Percentiles rank a stretch among this genome's conserved stretches.
Evolutionary conservation across 1,140 invertebrate species (phyloP).

Genomic region (Metopolophium dirhodum): DNA sequence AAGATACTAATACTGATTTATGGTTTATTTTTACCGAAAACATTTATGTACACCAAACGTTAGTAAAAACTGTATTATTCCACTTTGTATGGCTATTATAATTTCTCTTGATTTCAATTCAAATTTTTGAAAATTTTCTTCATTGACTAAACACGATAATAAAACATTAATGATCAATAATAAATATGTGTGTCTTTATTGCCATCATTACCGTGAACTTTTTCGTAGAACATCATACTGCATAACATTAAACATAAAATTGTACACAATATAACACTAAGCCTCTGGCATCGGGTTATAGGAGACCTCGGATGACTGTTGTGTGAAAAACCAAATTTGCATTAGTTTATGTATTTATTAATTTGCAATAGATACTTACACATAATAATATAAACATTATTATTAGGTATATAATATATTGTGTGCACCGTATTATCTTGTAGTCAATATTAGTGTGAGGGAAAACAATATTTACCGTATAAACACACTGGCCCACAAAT

Average conservation of each 20-base stretch:
- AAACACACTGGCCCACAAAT: constrained; percentile 56
- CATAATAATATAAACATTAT: background rate
- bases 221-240: constrained; percentile 58
- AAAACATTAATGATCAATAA: background rate
- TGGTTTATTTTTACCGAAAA: constrained; percentile 25
- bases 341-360: background rate
- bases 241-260: constrained; percentile 54
- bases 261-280: constrained; percentile 49
- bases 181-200: background rate
- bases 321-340: background rate
- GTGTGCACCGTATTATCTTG: background rate
- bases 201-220: background rate
- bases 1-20: background rate
- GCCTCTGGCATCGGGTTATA: constrained; percentile 55
- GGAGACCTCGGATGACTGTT: constrained; percentile 58
- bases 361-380: background rate
- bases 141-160: background rate
- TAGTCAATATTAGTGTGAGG: background rate
- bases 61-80: background rate
- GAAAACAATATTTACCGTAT: constrained; percentile 39
- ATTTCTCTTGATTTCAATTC: constrained; percentile 22
- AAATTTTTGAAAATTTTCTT: constrained; percentile 42
- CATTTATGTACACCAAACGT: constrained; percentile 18
- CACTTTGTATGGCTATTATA: constrained; percentile 10
- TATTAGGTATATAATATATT: background rate